Evolutionary conservation across 2,888 invertebrate species (phyloP).

Genomic region (Malthinus seriepunctatus): DNA sequence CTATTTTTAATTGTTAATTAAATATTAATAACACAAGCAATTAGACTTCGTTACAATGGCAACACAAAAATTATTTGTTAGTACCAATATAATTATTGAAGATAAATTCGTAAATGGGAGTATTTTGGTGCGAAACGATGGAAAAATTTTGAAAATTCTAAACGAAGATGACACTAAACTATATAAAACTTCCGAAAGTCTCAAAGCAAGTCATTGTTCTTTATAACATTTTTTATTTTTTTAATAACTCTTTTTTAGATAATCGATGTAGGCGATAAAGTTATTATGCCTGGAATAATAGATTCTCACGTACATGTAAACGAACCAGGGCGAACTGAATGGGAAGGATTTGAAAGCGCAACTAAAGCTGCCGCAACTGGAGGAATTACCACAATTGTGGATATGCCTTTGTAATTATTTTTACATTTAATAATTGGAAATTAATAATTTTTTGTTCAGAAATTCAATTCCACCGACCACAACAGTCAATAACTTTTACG

Average conservation of each 20-base stretch:
- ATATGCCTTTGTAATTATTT: constrained; percentile 67
- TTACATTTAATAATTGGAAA: not conserved
- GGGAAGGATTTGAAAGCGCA: constrained; percentile 74
- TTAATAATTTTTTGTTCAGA: constrained; percentile 51
- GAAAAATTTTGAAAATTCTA: constrained; percentile 62
- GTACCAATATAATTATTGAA: constrained; percentile 58
- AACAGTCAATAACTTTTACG: constrained; percentile 62
- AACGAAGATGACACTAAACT: constrained; percentile 56
- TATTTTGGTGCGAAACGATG: constrained; percentile 61
- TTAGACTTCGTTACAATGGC: constrained; percentile 8
- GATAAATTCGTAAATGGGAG: constrained; percentile 61
- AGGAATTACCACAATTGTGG: constrained; percentile 72
- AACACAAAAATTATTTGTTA: constrained; percentile 53
- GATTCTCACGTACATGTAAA: constrained; percentile 77
- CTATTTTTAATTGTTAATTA: not conserved
- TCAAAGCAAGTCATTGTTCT: constrained; percentile 55
- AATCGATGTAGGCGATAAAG: constrained; percentile 57
- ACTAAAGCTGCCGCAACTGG: constrained; percentile 74
- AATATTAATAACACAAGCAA: no score
- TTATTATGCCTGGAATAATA: constrained; percentile 70
- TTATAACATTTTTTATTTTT: not conserved
- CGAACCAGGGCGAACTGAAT: constrained; percentile 71
- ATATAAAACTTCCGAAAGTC: constrained; percentile 56
- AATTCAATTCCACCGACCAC: constrained; percentile 76
- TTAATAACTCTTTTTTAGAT: constrained; percentile 38